Evolutionary conservation across 2,888 invertebrate species (phyloP).

Genomic region (Oconnorella tubifera): DNA sequence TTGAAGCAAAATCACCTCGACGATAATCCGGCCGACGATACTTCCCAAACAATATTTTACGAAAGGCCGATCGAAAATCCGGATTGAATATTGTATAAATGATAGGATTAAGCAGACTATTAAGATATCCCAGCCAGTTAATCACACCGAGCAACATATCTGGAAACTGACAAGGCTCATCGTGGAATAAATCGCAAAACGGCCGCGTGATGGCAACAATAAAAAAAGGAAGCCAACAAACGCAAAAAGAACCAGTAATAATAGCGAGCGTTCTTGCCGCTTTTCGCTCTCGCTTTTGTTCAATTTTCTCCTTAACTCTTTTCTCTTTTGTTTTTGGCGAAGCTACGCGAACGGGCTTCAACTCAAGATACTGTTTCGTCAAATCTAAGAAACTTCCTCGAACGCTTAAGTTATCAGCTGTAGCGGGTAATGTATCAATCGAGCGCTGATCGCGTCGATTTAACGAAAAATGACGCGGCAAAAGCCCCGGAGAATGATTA

Average conservation of each 20-base stretch:
- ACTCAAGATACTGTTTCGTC: conserved; percentile 9
- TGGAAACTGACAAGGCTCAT: conserved; percentile 46
- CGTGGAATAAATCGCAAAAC: conserved; percentile 72
- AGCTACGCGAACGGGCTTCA: background rate
- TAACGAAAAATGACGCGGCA: no score
- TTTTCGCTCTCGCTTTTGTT: conserved; percentile 54
- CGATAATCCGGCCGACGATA: conserved; percentile 13
- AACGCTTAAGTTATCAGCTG: background rate
- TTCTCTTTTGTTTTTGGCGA: conserved; percentile 18
- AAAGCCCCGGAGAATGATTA: no score
- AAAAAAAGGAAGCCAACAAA: conserved; percentile 94
- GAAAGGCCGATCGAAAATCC: conserved; percentile 85
- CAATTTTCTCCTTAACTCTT: conserved; percentile 47
- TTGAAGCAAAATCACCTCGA: no score
- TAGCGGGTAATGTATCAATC: background rate
- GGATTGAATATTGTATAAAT: conserved; percentile 93
- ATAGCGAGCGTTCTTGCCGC: conserved; percentile 55
- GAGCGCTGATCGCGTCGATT: no score
- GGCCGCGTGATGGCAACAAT: conserved; percentile 80
- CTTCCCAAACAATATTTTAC: conserved; percentile 66
- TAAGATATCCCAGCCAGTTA: conserved; percentile 87
- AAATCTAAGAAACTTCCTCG: conserved; percentile 11
- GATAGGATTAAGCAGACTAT: conserved; percentile 84
- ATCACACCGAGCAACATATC: conserved; percentile 53
- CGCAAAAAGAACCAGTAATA: conserved; percentile 89